Conservation (phyloP, 2,888 invertebrate species). For the Zhengitettix transpicula region DNA sequence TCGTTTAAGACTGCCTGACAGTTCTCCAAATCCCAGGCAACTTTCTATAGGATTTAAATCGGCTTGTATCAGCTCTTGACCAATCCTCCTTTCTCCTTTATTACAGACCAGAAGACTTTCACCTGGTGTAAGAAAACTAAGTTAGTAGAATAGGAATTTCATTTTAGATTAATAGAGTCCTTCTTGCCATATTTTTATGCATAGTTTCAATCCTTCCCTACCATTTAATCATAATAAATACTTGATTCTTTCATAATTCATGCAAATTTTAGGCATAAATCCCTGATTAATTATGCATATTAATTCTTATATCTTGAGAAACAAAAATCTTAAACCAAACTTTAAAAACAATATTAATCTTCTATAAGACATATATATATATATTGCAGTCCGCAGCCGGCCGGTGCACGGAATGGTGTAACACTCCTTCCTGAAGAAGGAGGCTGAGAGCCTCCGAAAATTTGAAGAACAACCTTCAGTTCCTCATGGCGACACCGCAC, state of each 20-base stretch:
- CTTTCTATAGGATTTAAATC: conserved; percentile 58
- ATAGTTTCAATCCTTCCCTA: neutral
- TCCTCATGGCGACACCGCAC: too few species aligned
- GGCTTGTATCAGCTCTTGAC: conserved; percentile 49
- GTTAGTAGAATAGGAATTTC: too few species aligned
- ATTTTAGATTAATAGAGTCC: too few species aligned
- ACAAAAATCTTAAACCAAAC: too few species aligned
- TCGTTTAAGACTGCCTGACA: conserved; percentile 31
- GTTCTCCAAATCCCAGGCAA: conserved; percentile 45
- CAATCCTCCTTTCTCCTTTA: conserved; percentile 51
- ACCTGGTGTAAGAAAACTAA: too few species aligned
- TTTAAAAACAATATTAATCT: neutral
- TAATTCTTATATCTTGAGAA: too few species aligned
- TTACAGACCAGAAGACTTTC: conserved; percentile 87
- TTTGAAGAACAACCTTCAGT: too few species aligned
- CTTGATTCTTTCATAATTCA: neutral
- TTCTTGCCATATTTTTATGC: neutral
- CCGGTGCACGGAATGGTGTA: too few species aligned
- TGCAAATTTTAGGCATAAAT: neutral
- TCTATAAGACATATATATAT: neutral
- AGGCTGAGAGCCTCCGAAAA: too few species aligned
- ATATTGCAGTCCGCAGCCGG: too few species aligned
- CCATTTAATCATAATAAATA: neutral
- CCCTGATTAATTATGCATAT: neutral
- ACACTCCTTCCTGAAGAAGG: too few species aligned